Evolutionary conservation across 1,140 invertebrate species (phyloP).

Genomic region (Pachypsylla venusta): DNA sequence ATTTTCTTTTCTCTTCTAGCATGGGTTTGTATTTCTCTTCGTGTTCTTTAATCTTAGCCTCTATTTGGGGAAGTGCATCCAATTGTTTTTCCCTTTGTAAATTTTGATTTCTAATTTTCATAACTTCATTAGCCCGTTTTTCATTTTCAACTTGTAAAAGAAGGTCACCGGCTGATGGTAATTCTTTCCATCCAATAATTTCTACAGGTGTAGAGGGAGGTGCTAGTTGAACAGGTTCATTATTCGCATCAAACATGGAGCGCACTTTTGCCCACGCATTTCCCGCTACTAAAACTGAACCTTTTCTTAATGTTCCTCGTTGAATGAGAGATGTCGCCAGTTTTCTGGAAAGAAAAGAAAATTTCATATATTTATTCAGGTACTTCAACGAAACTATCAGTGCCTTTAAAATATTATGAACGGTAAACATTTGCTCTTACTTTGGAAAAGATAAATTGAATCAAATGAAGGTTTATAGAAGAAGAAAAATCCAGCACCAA

Average conservation of each 20-base stretch:
- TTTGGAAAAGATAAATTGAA: no score
- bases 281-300: constrained; percentile 68
- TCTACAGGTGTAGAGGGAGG: constrained; percentile 69
- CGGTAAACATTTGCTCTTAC: no score
- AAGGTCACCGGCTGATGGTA: constrained; percentile 75
- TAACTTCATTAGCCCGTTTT: constrained; percentile 52
- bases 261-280: constrained; percentile 69
- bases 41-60: constrained; percentile 51
- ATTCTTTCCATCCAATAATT: constrained; percentile 72
- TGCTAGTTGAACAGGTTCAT: constrained; percentile 47
- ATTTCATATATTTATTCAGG: no score
- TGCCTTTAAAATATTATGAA: no score
- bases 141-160: constrained; percentile 47
- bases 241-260: constrained; percentile 58
- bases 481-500: no score
- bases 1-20: constrained; percentile 43
- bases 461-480: no score
- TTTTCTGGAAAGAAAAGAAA: constrained; percentile 47
- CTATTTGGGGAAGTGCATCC: constrained; percentile 40
- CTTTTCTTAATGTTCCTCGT: constrained; percentile 73
- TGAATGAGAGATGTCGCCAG: constrained; percentile 77
- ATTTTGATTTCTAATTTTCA: constrained; percentile 43
- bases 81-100: constrained; percentile 41
- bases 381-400: no score
- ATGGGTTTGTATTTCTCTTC: constrained; percentile 42